Conservation (phyloP, 2,113 vertebrate species). For the Pluvialis apricaria region DNA sequence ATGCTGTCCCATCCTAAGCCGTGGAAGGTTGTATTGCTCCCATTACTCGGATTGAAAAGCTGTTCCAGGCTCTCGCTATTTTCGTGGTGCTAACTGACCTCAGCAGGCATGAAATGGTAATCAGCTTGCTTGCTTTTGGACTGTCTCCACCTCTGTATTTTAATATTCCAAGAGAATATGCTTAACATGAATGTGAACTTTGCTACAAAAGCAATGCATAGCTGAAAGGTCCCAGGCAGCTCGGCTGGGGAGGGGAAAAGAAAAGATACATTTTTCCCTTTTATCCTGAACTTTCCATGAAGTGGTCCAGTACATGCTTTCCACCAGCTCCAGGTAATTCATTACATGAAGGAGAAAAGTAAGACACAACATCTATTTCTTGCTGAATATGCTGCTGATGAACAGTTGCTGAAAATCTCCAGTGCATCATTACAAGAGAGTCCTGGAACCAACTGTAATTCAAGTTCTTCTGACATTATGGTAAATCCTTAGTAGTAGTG, state of each 20-base stretch:
- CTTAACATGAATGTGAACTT: neutral
- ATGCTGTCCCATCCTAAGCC: neutral
- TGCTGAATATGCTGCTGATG: neutral
- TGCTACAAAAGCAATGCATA: neutral
- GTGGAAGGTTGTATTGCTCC: neutral
- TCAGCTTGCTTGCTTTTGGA: neutral
- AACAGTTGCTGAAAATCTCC: neutral
- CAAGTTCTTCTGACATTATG: neutral
- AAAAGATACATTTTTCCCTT: neutral
- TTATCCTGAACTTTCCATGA: neutral
- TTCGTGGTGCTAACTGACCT: neutral
- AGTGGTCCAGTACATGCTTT: neutral
- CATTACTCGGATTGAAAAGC: neutral
- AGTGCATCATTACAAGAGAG: neutral
- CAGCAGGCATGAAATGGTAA: neutral
- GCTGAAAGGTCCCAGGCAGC: neutral
- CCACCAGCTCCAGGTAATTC: neutral
- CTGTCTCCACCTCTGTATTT: neutral
- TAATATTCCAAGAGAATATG: neutral
- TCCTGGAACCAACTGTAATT: neutral
- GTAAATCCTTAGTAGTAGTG: neutral
- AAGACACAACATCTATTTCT: neutral
- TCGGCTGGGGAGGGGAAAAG: neutral
- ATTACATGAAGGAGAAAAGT: neutral
- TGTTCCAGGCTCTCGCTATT: neutral